phyloP scores from a whole-genome alignment of 2,113 vertebrate species.

The Oryzias curvinotus region DNA sequence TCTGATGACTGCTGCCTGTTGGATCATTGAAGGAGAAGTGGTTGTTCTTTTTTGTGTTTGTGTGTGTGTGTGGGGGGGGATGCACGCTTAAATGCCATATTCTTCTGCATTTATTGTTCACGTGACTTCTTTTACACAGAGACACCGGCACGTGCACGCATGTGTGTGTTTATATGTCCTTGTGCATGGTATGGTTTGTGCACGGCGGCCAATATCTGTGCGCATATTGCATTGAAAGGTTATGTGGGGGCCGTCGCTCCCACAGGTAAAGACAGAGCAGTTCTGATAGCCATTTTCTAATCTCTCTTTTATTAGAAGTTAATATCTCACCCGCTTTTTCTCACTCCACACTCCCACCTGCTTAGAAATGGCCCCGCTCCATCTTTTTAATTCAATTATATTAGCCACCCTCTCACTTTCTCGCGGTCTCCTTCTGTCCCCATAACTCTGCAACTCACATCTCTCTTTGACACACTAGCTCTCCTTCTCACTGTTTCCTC shows the following conservation, averaged over 20 bases:
- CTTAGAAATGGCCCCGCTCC: conserved; percentile 74
- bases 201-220: conserved; percentile 63
- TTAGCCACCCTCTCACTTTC: conserved; percentile 59
- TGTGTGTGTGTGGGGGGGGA: conserved; percentile 6
- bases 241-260: conserved; percentile 69
- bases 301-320: conserved; percentile 81
- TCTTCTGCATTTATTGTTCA: conserved; percentile 2
- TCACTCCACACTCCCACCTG: conserved; percentile 74
- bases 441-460: conserved; percentile 35
- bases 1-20: conserved; percentile 75
- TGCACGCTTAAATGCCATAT: conserved; percentile 26
- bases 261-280: conserved; percentile 72
- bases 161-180: conserved; percentile 11
- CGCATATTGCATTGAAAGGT: conserved; percentile 75
- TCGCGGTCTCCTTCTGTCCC: conserved; percentile 28
- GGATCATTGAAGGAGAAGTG: conserved; percentile 65
- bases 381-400: conserved; percentile 79
- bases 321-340: conserved; percentile 72
- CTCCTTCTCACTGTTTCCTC: conserved; percentile 29
- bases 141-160: background rate
- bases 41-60: conserved; percentile 59
- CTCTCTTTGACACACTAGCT: conserved; percentile 20
- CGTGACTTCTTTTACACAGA: background rate
- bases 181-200: conserved; percentile 34
- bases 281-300: conserved; percentile 75